Base-by-base conservation (phyloP, 2,113 vertebrate genomes). In the Caranx melampygus region DNA sequence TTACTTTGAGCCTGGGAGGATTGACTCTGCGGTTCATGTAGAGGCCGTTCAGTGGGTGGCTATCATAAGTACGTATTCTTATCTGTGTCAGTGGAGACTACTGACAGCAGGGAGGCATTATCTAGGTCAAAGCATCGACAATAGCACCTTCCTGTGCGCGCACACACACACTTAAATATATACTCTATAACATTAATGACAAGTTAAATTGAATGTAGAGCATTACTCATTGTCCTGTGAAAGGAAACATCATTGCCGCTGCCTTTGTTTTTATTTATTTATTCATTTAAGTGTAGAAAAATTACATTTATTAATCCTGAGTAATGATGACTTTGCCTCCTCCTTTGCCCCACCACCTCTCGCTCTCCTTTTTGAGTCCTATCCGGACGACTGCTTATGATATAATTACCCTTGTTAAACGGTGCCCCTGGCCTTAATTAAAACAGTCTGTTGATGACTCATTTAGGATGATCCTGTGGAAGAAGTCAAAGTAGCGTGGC, bases 371-470 rank as follows among this genome's bases (percentile, higher is more conserved):
- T 81, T 65, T 37, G 16, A 45, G 21, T 78, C 70, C 63, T 65
- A 69, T 85, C 75, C 58, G 34, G 75, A 83, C 85, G 52, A n/a
- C 66, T 85, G 70, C 78, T 85, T 84, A 58, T 89, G 65, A 89
- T 93, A 85, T 93, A 91, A 93, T 93, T 91, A 93, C 68, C 74
- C 88, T 91, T 13, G 35, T 88, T 92, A 87, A 89, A 89, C 71
- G 77, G 66, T 35, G 81, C 89, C 87, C 75, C 78, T 77, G 85
- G 90, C 82, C 83, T 92, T 92, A 92, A 92, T 94, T 92, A 93
- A 91, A 89, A 65, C 87, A 76, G 81, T 83, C 83, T 78, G 89
- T 74, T 92, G 90, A 94, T 93, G 92, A 92, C 88, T 95, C 93
- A 89, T 88, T 93, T 89, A 86, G 82, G 87, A 52, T 78, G 82